Base-by-base conservation (phyloP, 2,797 vertebrate genomes). In the Phrynocephalus forsythii region DNA sequence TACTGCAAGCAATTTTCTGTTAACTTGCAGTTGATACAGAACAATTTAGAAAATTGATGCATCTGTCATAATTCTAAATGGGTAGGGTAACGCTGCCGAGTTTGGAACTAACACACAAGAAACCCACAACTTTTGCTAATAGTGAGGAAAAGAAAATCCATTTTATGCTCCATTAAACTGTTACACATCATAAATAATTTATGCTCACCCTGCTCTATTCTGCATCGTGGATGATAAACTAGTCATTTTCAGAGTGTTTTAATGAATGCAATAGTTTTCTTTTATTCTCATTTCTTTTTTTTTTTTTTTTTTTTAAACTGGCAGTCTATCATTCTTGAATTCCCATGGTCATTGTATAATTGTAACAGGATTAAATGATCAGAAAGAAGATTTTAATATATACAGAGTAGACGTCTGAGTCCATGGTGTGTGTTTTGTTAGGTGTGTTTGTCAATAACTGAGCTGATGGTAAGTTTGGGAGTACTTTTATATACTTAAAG, bases 91-190 rank as follows among this genome's bases (percentile, higher is more conserved):
- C 87, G 22, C 68, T 84, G 91, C 93, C 91, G 85, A 90, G 82
- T 86, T 90, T 87, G 87, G 88, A 95, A 94, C 81, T 94, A 94
- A 88, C 92, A 94, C 83, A 87, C 85, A 90, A 91, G 92, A 93
- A 93, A 90, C 87, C 15, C 84, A 90, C 90, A 93, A 94, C 94
- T 96, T 95, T 93, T 94, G 87, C 91, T 94, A 90, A 93, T 89
- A 72, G 86, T 81, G 91, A 93, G 90, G 90, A 93, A 94, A 92
- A 94, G 88, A 90, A 92, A 94, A 92, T 93, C 93, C 92, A 93
- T 97, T 97, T 97, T 96, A 96, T 96, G 96, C 95, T 94, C 93
- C 95, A 96, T 96, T 96, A 96, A 96, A 95, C 93, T 94, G 94
- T 95, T 96, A 92, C 88, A 93, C 92, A 90, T 96, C 95, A 95